A percentile compares a stretch with the other conserved stretches of the same genome.
phyloP scores from a whole-genome alignment of 2,113 vertebrate genomes.

The Nannospalax galili region DNA sequence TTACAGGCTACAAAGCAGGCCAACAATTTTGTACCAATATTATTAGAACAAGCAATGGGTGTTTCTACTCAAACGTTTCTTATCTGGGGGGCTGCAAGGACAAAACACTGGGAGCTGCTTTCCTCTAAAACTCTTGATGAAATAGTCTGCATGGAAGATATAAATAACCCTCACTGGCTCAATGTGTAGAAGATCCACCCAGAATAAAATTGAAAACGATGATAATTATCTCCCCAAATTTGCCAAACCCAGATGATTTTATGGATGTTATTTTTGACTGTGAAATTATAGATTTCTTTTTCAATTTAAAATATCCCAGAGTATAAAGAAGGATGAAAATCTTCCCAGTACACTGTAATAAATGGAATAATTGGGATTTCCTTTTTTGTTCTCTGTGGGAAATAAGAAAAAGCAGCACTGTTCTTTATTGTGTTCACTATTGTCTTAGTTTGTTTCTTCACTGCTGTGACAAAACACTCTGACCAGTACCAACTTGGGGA shows the following conservation, averaged over 20 bases:
- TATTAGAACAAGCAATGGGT: not conserved
- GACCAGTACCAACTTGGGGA: no score
- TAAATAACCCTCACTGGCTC: conserved; percentile 76
- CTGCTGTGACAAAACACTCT: no score
- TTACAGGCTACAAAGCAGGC: not conserved
- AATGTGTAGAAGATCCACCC: conserved; percentile 65
- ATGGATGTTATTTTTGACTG: conserved; percentile 79
- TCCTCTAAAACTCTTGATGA: conserved; percentile 53
- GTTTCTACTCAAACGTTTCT: conserved; percentile 17
- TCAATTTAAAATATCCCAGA: conserved; percentile 76
- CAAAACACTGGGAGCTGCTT: not conserved
- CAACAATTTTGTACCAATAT: not conserved
- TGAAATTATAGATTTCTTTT: conserved; percentile 80
- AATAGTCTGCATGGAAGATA: conserved; percentile 65
- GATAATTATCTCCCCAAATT: conserved; percentile 78
- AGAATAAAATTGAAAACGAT: conserved; percentile 77
- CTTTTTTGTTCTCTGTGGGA: not conserved
- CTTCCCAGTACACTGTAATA: conserved; percentile 18
- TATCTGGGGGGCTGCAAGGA: not conserved
- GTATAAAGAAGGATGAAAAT: conserved; percentile 76
- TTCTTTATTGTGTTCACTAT: not conserved
- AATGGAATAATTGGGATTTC: conserved; percentile 1
- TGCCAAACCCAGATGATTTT: conserved; percentile 80
- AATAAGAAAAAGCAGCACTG: not conserved
- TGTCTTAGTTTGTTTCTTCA: no score